Base-by-base conservation (phyloP, 2,113 vertebrate species). In the Sinosuthora webbiana region DNA sequence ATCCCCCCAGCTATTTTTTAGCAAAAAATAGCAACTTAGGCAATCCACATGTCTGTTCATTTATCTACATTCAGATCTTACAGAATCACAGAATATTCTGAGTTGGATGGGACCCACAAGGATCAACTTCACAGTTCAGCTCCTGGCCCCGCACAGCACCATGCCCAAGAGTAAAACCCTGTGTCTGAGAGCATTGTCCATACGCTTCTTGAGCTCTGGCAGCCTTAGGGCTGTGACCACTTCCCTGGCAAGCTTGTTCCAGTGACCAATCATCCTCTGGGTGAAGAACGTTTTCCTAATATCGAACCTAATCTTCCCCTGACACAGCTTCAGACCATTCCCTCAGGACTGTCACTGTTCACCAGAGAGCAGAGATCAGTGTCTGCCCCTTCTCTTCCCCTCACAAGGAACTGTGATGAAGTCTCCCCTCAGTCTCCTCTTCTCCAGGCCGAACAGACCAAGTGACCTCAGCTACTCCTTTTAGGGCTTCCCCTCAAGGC, bases 341-440 rank as follows among this genome's bases (percentile, higher is more conserved):
- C 33, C 39, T 37, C 1, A 0, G 27, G 37, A 14, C 2, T 45
- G 27, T 60, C 33, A 67, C 31, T 67, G 42, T 31, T 57, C 62
- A 52, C 27, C 27, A 68, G 5, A 52, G 37, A 52, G 25, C 14
- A 68, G 68, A 53, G 16, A 53, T 77, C 55, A 53, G 63, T 52
- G 45, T 0, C 73, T 69, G 22, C 22, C 31, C 11, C 27, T 68
- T 14, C 37, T 52, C 55, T 69, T 53, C 27, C 9, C 15, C 15
- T 62, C 39, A 15, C 0, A 0, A 44, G 39, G 33, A 69, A 18
- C 37, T 33, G 37, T 11, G 15, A 1, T 33, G 53, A 37, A 1
- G 6, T 37, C 27, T 68, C 14, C 25, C 21, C 37, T 68, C 71
- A 59, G 37, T 27, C 35, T 31, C 15, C 27, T 14, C n/a, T 47